Conservation (phyloP, 1,140 invertebrate genomes). For the Pseudomyrmex dendroicus region DNA sequence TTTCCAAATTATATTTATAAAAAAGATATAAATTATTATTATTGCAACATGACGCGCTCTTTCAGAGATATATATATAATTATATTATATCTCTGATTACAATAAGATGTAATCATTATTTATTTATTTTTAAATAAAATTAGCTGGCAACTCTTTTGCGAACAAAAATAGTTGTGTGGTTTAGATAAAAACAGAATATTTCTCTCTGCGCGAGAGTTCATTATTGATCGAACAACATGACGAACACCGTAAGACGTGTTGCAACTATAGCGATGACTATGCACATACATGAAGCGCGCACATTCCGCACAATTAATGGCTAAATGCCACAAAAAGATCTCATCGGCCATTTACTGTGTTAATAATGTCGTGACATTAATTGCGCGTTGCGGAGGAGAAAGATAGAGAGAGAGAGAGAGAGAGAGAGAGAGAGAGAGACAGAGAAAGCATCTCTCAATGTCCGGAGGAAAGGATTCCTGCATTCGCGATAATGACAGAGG, state of each 20-base stretch:
- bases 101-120: not conserved
- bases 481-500: slow-evolving; percentile 22
- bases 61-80: no score
- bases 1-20: slow-evolving; percentile 8
- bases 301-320: not conserved
- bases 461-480: not conserved
- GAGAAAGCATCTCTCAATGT: not conserved
- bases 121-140: not conserved
- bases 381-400: slow-evolving; percentile 10
- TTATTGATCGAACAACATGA: not conserved
- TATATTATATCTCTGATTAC: no score
- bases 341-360: not conserved
- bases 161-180: not conserved
- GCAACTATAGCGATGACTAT: not conserved
- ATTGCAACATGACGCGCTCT: not conserved
- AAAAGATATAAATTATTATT: not conserved
- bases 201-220: not conserved
- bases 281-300: not conserved
- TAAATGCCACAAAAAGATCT: not conserved
- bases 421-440: not conserved
- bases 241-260: not conserved
- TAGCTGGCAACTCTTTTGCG: not conserved
- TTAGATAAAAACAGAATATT: no score
- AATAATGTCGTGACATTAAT: slow-evolving; percentile 40
- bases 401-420: not conserved